These are phyloP conservation scores for Watsonalla cultraria DNA, from an alignment of 2,888 invertebrate species.

Conservation along the genomic window DNA sequence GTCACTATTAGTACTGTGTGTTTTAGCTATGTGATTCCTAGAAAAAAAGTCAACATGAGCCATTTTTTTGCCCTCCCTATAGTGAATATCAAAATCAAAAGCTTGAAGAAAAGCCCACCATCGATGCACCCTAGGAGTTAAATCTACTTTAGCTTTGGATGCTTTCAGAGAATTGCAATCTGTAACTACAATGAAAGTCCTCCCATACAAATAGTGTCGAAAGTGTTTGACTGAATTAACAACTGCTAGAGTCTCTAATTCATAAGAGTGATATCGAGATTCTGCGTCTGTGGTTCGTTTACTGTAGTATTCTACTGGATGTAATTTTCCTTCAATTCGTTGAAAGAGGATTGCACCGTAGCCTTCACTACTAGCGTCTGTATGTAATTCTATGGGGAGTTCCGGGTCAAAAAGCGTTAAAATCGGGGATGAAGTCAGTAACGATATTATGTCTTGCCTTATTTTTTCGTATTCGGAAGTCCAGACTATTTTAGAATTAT, in stretches of 20 bases:
- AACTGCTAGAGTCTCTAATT: slow-evolving; percentile 5
- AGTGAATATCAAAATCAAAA: slow-evolving; percentile 18
- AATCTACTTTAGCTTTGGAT: slow-evolving; percentile 15
- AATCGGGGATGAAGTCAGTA: slow-evolving; percentile 15
- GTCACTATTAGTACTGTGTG: neutral
- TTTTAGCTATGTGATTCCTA: slow-evolving; percentile 13
- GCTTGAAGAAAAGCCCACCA: slow-evolving; percentile 23
- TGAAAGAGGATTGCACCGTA: slow-evolving; percentile 21
- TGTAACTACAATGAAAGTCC: slow-evolving; percentile 17
- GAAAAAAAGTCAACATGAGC: slow-evolving; percentile 20
- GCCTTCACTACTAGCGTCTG: slow-evolving; percentile 18
- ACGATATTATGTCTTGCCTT: slow-evolving; percentile 10
- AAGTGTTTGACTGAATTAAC: slow-evolving; percentile 21
- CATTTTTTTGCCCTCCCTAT: slow-evolving; percentile 14
- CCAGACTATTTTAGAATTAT: slow-evolving; percentile 8
- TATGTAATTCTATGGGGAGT: slow-evolving; percentile 15
- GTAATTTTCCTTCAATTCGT: slow-evolving; percentile 2
- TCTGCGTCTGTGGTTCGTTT: slow-evolving; percentile 14
- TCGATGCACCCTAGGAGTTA: slow-evolving; percentile 16
- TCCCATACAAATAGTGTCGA: slow-evolving; percentile 16
- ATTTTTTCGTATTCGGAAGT: slow-evolving; percentile 9
- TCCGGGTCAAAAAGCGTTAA: slow-evolving; percentile 16
- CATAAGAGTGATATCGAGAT: slow-evolving; percentile 16
- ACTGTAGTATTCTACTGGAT: slow-evolving; percentile 13
- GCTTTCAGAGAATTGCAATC: slow-evolving; percentile 4